Percentiles rank a stretch among this genome's conserved stretches.
Evolutionary conservation across 2,888 invertebrate genomes (phyloP).

Genomic region (Invenusta paracnida): DNA sequence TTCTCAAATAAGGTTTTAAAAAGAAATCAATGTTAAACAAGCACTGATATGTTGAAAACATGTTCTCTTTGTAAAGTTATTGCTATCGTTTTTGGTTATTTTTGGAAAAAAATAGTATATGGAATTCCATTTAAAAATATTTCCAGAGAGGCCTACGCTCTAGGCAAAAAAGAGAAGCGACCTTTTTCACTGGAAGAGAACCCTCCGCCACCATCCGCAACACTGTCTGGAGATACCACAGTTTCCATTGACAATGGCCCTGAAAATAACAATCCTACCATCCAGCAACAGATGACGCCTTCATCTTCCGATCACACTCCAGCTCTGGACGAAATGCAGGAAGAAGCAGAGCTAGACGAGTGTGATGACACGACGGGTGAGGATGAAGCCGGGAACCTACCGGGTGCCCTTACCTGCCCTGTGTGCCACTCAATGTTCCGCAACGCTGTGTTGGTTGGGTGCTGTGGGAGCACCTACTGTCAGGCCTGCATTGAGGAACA

Average conservation of each 20-base stretch:
- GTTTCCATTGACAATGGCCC: not conserved
- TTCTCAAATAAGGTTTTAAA: too few relatives aligned
- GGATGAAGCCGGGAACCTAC: slow-evolving; percentile 64
- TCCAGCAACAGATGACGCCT: too few relatives aligned
- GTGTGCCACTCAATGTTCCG: slow-evolving; percentile 84
- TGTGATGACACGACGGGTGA: not conserved
- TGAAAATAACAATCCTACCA: too few relatives aligned
- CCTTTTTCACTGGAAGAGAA: slow-evolving; percentile 62
- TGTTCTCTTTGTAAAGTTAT: not conserved
- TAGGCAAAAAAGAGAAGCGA: slow-evolving; percentile 69
- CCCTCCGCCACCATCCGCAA: slow-evolving; percentile 58
- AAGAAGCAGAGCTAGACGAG: not conserved
- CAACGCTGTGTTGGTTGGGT: slow-evolving; percentile 94
- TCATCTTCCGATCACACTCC: too few relatives aligned
- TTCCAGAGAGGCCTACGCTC: slow-evolving; percentile 75
- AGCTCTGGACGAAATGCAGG: too few relatives aligned
- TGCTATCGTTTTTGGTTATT: not conserved
- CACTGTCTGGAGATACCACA: slow-evolving; percentile 46
- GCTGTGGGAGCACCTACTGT: slow-evolving; percentile 95
- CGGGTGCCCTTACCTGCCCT: slow-evolving; percentile 82
- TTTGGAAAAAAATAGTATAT: too few relatives aligned
- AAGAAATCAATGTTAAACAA: too few relatives aligned
- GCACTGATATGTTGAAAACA: too few relatives aligned
- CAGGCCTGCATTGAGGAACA: slow-evolving; percentile 72
- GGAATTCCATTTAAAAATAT: not conserved